phyloP scores from a whole-genome alignment of 2,113 vertebrate species.

The Danio rerio region GRCz12tu NC_133197.1:14914501-14915000 shows the following conservation, averaged over 20 bases:
- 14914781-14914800: too few species aligned
- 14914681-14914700: not conserved
- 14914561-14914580: not conserved
- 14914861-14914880: not conserved
- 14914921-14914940: not conserved
- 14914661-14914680: not conserved
- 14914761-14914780: too few species aligned
- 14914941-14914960: not conserved
- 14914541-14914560: not conserved
- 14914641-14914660: not conserved
- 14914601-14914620: too few species aligned
- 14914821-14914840: not conserved
- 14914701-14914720: not conserved
- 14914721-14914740: not conserved
- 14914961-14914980: not conserved
- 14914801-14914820: not conserved
- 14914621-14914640: not conserved
- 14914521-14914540: not conserved
- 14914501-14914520: slow-evolving; percentile 13
- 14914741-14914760: not conserved
- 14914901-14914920: not conserved
- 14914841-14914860: not conserved
- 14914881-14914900: not conserved
- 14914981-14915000: not conserved
- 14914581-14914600: not conserved